Evolutionary conservation across 2,113 vertebrate species (phyloP), one percentile per base, ranked within the genome.

Genomic region (Dicentrarchus labrax): DNA sequence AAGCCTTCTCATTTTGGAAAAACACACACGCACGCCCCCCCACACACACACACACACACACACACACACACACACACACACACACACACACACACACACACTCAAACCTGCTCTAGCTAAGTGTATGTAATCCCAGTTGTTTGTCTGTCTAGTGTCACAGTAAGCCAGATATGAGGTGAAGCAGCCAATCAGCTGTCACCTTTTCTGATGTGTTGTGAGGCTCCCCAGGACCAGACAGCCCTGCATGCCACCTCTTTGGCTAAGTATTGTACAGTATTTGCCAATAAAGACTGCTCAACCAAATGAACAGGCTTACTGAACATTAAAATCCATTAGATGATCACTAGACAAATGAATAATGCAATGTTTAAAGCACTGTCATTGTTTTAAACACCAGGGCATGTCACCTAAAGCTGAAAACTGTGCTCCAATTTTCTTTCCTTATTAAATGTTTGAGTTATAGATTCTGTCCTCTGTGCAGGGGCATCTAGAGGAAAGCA

Each of bases 111-210:
- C 13, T 62, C n/a, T 66, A 8, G 16, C 21, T 69, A 60, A 53
- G 72, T 83, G 70, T 65, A 56, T 79, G 47, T 65, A 70, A 54
- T 74, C 59, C 11, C n/a, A 39, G 74, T 78, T 77, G 60, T 82
- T 68, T 72, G 68, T 78, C 67, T 66, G 76, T 85, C 57, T 53
- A 59, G 45, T 43, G 57, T 78, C 71, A 68, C 61, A 76, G 56
- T 30, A 68, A 72, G 67, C 64, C 81, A 82, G 78, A 90, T 68
- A 87, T 53, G 71, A 87, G 41, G 60, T 43, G 68, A 6, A 76
- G 68, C 72, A 80, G 84, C 78, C 88, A 84, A 83, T 92, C 89
- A 92, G 69, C 88, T 88, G 84, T 89, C 88, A 87, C 65, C 56
- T 70, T 57, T 74, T 80, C 69, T 85, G 82, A 86, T 84, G 59